A percentile compares a stretch with the other conserved stretches of the same genome.
Evolutionary conservation across 2,797 vertebrate species (phyloP).

Genomic region (Pempheris klunzingeri): DNA sequence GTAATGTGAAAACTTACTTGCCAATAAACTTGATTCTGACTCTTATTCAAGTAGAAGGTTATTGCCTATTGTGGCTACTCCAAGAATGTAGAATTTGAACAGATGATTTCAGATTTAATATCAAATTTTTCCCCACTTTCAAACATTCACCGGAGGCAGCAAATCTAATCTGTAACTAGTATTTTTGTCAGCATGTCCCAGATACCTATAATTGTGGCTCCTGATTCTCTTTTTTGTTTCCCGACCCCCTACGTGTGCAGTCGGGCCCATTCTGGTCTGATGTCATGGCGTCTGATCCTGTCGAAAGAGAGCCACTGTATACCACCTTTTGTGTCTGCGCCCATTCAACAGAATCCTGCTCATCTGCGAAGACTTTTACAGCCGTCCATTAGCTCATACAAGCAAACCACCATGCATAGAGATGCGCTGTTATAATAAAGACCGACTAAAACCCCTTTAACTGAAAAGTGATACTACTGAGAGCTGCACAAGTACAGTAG

Average conservation of each 20-base stretch:
- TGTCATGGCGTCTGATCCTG: not conserved
- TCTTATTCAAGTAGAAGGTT: too few species aligned
- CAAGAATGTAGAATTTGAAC: not conserved
- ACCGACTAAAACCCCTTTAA: conserved; percentile 18
- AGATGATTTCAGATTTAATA: not conserved
- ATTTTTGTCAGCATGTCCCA: not conserved
- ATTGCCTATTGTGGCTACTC: not conserved
- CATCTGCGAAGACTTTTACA: conserved; percentile 16
- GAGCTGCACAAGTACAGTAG: not conserved
- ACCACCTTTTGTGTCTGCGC: conserved; percentile 14
- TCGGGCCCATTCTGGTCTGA: not conserved
- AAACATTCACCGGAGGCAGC: not conserved
- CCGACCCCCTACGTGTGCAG: too few species aligned
- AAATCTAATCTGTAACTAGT: not conserved
- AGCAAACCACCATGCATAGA: conserved; percentile 12
- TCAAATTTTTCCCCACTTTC: not conserved
- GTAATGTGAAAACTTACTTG: too few species aligned
- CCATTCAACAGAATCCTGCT: conserved; percentile 5
- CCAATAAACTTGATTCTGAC: too few species aligned
- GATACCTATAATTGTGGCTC: not conserved
- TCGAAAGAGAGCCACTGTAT: not conserved
- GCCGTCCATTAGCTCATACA: conserved; percentile 11
- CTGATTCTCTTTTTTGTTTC: not conserved
- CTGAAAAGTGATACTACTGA: not conserved
- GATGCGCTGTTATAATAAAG: conserved; percentile 13